Base-by-base conservation (phyloP, 2,797 vertebrate species). In the Myioborus miniatus region DNA sequence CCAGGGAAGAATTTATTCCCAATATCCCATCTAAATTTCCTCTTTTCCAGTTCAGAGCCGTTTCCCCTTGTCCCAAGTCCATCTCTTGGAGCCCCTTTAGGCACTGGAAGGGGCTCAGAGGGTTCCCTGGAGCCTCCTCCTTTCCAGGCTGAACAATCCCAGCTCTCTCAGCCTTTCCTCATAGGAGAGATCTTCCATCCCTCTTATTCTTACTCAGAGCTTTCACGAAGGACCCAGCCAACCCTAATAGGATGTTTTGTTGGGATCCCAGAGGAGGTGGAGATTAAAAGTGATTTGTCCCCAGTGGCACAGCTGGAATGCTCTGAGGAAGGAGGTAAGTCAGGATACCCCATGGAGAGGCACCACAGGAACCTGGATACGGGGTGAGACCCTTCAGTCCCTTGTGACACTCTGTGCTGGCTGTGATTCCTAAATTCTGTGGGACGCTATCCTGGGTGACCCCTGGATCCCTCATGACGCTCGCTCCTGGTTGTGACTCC, bases 401-500 rank as follows among this genome's bases (percentile, higher is more conserved):
- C 4, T 69, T 6, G 1, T 17, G 41, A 22, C 44, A 22, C 7
- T 30, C 3, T 24, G 11, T 16, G 14, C 15, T 49, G 44, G 10
- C 29, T 44, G 21, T 46, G 64, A 18, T 24, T 24, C 17, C 58
- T 22, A 7, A 50, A n/a, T 56, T 43, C 36, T 14, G 18, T 34
- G 32, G 30, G 34, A 19, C 2, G 1, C 18, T 39, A 12, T 30
- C 14, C 26, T 60, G 21, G 10, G 12, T 74, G 60, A 39, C 13
- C 20, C 18, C 34, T 47, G 4, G 27, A 5, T 47, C 10, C 8
- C 12, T 34, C 21, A 32, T 53, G 41, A 36, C 22, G 2, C 3
- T 27, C 16, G 3, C 2, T 30, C 22, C 39, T 27, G 56, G 21
- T 17, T 60, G 46, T 1, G 0, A 11, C 6, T 5, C 22, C 34